Evolutionary conservation across 2,113 vertebrate species (phyloP), one percentile per base, ranked within the genome.

Genomic region (Henicopernis longicauda): DNA sequence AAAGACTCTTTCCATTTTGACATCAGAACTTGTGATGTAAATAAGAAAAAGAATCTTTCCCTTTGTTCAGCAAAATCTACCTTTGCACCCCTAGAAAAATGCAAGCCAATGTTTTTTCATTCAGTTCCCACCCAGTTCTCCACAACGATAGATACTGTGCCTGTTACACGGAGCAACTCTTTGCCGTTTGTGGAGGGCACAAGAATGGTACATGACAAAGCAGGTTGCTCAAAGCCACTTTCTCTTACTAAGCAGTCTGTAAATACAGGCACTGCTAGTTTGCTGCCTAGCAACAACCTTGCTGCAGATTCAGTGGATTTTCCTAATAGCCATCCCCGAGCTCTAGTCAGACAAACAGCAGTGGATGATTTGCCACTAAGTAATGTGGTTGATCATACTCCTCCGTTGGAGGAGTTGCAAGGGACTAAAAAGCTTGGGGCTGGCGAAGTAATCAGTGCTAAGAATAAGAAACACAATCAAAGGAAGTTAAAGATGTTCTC

Each of bases 1-100:
- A 99, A 99, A 92, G 99, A 99, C 96, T 99, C 99, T 17, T 99
- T 99, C 92, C 99, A 99, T 96, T 99, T 99, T 84, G 99, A 99
- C 90, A 99, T 99, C 95, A 98, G 96, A 80, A 95, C 98, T 6
- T 95, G 69, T 26, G 98, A 97, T 47, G 97, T 94, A 8, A 98
- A 95, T 90, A 98, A 98, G 86, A 97, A 98, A 81, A 97, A 97
- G 58, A 96, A 93, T 1, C 93, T 96, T 5, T 73, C 93, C 16
- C 95, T 97, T 19, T 95, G 94, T 59, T 96, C 98, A 4, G 96
- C 98, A n/a, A 98, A 95, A 47, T 98, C 98, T 17, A 97, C 97
- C 79, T 97, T 97, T 42, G 47, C 86, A 9, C 97, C 97, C 14
- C 74, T 61, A 36, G 98, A 98, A 95, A 98, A 97, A 96, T 55